Base-by-base conservation (phyloP, 2,888 invertebrate genomes). In the Resseliella maxima region DNA sequence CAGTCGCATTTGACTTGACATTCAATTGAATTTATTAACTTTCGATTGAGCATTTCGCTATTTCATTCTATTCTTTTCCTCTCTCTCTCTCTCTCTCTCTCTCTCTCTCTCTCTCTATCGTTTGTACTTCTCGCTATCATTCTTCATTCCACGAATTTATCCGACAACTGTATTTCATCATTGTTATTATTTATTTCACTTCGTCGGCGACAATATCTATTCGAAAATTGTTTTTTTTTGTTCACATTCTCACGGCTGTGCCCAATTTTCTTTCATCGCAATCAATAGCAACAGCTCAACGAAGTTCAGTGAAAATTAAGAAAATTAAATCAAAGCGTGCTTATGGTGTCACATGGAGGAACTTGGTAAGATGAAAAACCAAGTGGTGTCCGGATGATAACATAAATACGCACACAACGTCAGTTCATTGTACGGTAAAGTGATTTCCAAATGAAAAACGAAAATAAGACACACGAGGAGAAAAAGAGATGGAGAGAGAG, bases 381-480 rank as follows among this genome's bases (percentile, higher is more conserved):
- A 59, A 59, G 24, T 59, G 59, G 59, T 59, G 59, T 59, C 24
- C 59, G 59, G 3, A 24, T 24, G 59, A 59, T 59, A 59, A 59
- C 72, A 35, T 31, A 35, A 72, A 72, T 72, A 72, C 36, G 35
- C 72, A 31, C 35, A 15, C 36, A 31, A 72, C 35, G 31, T 35
- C 72, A 72, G 35, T 72, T 36, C 72, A 72, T 72, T 72, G 72
- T 36, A 72, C 72, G 35, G 35, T 72, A 72, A 72, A 59, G 59
- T 59, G 59, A 59, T 59, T 59, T 72, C 72, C 10, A 35, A 72
- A 35, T 72, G 72, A 72, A 72, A 72, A 72, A 72, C 31, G 31
- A 35, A 72, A 64, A 72, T 72, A 10, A n/a, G n/a, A 8, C 15
- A 8, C 8, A 15, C 46, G 15, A 12, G 8, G 46, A 46, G 15